Conservation (phyloP, 1,140 invertebrate species). For the Drosophila mauritiana region DNA sequence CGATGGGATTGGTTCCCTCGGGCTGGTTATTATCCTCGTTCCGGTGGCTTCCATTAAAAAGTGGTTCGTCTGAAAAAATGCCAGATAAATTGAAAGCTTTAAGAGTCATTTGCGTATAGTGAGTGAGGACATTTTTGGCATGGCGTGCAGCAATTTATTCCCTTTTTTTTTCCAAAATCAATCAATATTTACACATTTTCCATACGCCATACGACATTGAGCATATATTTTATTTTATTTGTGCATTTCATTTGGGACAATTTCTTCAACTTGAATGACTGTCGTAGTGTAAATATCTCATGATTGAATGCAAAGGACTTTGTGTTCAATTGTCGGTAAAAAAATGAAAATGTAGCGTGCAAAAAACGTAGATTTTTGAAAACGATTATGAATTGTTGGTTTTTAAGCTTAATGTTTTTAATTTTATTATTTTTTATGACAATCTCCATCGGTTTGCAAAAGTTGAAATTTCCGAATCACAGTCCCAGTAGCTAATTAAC, state of each 20-base stretch:
- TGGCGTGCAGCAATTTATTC: slow-evolving; percentile 20
- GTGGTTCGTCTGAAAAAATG: slow-evolving; percentile 44
- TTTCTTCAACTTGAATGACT: slow-evolving; percentile 33
- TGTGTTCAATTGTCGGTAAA: background rate
- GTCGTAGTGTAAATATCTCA: slow-evolving; percentile 37
- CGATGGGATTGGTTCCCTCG: slow-evolving; percentile 11
- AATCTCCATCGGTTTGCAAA: too few species aligned
- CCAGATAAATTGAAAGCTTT: slow-evolving; percentile 52
- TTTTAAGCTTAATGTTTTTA: background rate
- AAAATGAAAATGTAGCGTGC: slow-evolving; percentile 1
- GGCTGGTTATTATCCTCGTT: slow-evolving; percentile 12
- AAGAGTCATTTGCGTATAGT: slow-evolving; percentile 57
- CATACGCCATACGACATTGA: slow-evolving; percentile 22
- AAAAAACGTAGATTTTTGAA: background rate
- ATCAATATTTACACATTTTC: slow-evolving; percentile 51
- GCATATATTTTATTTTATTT: slow-evolving; percentile 28
- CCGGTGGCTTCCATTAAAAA: slow-evolving; percentile 40
- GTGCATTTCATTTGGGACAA: slow-evolving; percentile 10
- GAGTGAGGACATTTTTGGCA: background rate
- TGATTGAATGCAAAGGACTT: slow-evolving; percentile 15
- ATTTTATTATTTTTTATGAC: background rate
- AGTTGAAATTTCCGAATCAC: too few species aligned
- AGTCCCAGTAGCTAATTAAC: too few species aligned
- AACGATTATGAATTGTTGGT: too few species aligned
- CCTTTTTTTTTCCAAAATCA: slow-evolving; percentile 22